Conservation (phyloP, 2,113 vertebrate species). For the Bombycilla garrulus region DNA sequence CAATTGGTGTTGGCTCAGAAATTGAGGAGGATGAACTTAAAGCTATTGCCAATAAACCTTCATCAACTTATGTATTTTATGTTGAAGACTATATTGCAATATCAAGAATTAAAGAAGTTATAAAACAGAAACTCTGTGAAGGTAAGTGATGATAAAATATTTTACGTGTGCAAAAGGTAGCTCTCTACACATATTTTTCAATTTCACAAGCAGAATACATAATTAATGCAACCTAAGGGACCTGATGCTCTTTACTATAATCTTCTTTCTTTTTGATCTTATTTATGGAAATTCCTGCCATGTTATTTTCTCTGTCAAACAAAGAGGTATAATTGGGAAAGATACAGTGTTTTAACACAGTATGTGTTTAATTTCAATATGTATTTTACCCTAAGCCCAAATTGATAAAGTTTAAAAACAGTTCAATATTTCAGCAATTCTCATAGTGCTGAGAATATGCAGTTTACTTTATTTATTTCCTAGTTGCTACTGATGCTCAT, state of each 20-base stretch:
- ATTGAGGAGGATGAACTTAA: conserved; percentile 87
- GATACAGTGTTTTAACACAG: background rate
- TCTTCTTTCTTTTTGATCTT: background rate
- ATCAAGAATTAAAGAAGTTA: conserved; percentile 93
- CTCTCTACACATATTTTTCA: background rate
- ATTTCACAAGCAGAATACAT: background rate
- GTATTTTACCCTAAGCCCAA: background rate
- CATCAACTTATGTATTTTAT: conserved; percentile 91
- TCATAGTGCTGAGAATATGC: background rate
- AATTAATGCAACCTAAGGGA: background rate
- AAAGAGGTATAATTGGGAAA: background rate
- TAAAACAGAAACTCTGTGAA: conserved; percentile 98
- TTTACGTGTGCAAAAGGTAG: background rate
- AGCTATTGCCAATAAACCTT: conserved; percentile 94
- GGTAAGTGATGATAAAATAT: conserved; percentile 72
- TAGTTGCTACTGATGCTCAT: background rate
- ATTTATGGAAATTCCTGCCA: background rate
- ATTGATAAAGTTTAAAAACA: background rate
- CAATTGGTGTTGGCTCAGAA: conserved; percentile 92
- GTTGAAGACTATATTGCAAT: conserved; percentile 96
- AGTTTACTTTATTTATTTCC: background rate
- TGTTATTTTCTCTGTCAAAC: background rate
- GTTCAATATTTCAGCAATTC: background rate
- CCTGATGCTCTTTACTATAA: background rate
- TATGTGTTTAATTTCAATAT: background rate